phyloP scores from a whole-genome alignment of 2,113 vertebrate species.

The Heptranchias perlo region DNA sequence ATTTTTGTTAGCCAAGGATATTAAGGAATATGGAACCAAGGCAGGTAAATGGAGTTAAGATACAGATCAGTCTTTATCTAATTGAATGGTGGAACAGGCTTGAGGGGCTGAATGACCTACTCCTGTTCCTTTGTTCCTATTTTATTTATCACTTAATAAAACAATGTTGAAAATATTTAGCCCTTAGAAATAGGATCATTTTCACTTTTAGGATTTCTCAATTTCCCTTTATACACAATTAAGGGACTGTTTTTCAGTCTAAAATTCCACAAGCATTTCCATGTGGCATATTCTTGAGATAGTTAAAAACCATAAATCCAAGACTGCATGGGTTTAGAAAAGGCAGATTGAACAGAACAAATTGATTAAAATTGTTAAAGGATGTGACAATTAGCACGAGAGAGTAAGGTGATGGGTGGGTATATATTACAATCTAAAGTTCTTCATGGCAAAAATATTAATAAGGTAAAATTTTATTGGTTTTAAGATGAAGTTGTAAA shows the following conservation, averaged over 20 bases:
- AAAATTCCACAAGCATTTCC: neutral
- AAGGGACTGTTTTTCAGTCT: neutral
- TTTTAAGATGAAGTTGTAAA: neutral
- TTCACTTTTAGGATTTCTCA: neutral
- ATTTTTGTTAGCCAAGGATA: neutral
- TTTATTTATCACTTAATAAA: neutral
- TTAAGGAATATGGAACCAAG: neutral
- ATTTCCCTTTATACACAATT: neutral
- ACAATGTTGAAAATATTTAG: neutral
- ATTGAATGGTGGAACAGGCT: neutral
- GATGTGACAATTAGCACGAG: neutral
- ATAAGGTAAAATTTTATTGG: neutral
- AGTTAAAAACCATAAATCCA: neutral
- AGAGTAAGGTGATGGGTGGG: neutral
- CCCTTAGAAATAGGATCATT: neutral
- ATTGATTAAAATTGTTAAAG: neutral
- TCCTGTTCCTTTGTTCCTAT: neutral
- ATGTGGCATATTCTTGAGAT: neutral
- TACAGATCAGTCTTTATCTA: neutral
- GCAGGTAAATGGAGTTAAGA: neutral
- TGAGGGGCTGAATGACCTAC: neutral
- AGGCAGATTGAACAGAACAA: neutral
- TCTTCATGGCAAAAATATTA: neutral
- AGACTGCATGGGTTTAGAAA: neutral
- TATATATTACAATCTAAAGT: neutral